Percentiles rank a stretch among this genome's conserved stretches.
Evolutionary conservation across 1,140 invertebrate species (phyloP).

Genomic region (Hyles vespertilio): DNA sequence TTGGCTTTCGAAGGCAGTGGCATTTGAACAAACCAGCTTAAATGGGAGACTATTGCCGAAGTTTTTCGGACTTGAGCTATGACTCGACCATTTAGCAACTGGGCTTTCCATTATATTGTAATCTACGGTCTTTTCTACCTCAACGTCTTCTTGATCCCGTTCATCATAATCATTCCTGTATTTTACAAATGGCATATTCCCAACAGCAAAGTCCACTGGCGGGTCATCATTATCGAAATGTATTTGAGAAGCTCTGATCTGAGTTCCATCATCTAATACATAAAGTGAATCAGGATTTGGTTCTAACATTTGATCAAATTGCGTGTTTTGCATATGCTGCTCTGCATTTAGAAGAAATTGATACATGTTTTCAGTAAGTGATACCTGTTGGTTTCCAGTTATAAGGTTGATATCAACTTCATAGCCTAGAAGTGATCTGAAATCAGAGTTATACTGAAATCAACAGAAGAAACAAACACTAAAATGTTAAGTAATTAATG

Average conservation of each 20-base stretch:
- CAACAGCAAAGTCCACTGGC: constrained; percentile 46
- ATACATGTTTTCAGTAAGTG: constrained; percentile 56
- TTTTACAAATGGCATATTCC: constrained; percentile 60
- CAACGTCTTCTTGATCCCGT: constrained; percentile 35
- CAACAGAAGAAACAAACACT: no score
- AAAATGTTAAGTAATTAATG: no score
- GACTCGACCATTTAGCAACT: constrained; percentile 32
- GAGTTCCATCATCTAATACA: constrained; percentile 59
- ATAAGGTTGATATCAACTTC: constrained; percentile 61
- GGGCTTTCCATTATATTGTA: constrained; percentile 57
- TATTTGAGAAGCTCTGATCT: constrained; percentile 65
- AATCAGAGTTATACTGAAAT: constrained; percentile 16
- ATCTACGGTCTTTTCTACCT: constrained; percentile 35
- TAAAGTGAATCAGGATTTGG: constrained; percentile 43
- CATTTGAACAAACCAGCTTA: constrained; percentile 53
- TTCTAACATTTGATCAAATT: constrained; percentile 33
- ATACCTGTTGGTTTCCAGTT: constrained; percentile 52
- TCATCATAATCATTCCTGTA: constrained; percentile 32
- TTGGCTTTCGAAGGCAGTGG: constrained; percentile 54
- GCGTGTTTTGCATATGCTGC: constrained; percentile 25
- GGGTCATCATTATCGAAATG: constrained; percentile 67
- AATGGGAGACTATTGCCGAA: constrained; percentile 57
- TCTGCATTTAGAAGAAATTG: constrained; percentile 52
- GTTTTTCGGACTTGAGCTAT: constrained; percentile 41
- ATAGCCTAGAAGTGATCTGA: constrained; percentile 53